Conservation (phyloP, 2,113 vertebrate genomes). For the Ramphastos sulfuratus region DNA sequence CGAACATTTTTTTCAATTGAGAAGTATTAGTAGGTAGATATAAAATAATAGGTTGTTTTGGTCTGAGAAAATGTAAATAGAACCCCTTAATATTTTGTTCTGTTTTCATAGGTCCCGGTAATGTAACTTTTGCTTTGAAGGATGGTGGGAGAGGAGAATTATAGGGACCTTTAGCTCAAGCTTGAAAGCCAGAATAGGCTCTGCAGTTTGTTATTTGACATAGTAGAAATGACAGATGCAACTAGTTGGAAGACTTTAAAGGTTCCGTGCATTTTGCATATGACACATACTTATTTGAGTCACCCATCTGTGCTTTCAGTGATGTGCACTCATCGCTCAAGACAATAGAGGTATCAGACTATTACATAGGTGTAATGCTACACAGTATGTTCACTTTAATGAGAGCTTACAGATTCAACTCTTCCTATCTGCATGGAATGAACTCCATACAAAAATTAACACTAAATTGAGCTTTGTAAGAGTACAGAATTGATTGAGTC, state of each 20-base stretch:
- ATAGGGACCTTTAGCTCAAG: background rate
- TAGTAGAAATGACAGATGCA: slow-evolving; percentile 24
- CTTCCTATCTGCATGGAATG: background rate
- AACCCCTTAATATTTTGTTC: background rate
- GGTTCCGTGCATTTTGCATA: slow-evolving; percentile 17
- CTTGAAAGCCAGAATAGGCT: background rate
- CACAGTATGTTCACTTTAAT: background rate
- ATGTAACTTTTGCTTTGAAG: background rate
- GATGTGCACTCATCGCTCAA: background rate
- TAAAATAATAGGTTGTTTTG: background rate
- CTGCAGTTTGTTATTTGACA: slow-evolving; percentile 12
- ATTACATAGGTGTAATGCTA: background rate
- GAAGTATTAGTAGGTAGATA: background rate
- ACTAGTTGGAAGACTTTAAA: slow-evolving; percentile 45
- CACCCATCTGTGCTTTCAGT: background rate
- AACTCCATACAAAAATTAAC: background rate
- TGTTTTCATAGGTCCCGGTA: background rate
- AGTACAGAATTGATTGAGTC: background rate
- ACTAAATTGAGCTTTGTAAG: background rate
- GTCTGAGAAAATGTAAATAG: background rate
- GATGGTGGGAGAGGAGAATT: background rate
- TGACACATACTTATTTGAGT: background rate
- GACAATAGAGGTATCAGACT: background rate
- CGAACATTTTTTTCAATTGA: background rate
- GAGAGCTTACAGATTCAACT: background rate